These are phyloP conservation scores for Diabrotica undecimpunctata DNA, from an alignment of 1,140 invertebrate genomes.

Conservation along the genomic window DNA sequence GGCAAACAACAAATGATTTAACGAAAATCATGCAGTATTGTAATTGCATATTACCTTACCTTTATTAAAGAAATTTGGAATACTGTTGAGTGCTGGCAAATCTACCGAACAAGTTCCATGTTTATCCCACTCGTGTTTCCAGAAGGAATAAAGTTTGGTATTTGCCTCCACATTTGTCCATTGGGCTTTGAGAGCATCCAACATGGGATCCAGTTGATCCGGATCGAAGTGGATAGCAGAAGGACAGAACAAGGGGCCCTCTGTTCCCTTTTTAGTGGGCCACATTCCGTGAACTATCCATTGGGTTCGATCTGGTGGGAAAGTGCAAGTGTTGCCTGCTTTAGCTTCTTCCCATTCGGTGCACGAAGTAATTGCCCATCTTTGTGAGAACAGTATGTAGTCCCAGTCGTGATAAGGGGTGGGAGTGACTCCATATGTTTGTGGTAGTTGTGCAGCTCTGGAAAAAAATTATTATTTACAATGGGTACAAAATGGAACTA, in stretches of 20 bases:
- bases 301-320: conserved; percentile 58
- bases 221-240: conserved; percentile 62
- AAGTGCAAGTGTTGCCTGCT: conserved; percentile 56
- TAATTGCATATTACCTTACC: conserved; percentile 36
- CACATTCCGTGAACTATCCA: conserved; percentile 84
- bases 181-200: conserved; percentile 57
- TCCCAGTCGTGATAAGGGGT: conserved; percentile 58
- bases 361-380: conserved; percentile 76
- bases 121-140: conserved; percentile 82
- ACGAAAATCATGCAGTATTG: no score
- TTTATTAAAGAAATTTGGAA: conserved; percentile 69
- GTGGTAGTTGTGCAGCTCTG: background rate
- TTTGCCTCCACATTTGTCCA: conserved; percentile 73
- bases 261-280: conserved; percentile 66
- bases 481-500: no score
- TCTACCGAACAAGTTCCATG: conserved; percentile 76
- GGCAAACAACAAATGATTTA: no score
- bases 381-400: conserved; percentile 73
- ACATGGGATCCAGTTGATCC: conserved; percentile 55
- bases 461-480: no score
- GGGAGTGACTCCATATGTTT: conserved; percentile 3
- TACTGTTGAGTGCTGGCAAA: conserved; percentile 58
- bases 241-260: conserved; percentile 68
- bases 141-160: conserved; percentile 58
- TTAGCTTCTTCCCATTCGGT: conserved; percentile 63